A percentile compares a stretch with the other conserved stretches of the same genome.
Conservation (phyloP, 2,888 invertebrate genomes). For the Sarcophaga variegata region DNA sequence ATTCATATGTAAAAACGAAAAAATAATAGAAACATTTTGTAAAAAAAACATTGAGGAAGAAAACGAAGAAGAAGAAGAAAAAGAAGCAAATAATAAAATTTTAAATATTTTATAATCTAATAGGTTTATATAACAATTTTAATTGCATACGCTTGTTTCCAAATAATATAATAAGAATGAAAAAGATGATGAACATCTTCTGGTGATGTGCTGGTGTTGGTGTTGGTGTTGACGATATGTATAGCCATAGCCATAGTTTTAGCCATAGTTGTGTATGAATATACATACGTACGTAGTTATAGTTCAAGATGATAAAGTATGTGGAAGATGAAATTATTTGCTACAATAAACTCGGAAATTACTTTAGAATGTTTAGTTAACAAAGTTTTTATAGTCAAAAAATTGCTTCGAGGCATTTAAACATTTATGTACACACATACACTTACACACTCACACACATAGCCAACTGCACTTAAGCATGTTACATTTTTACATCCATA, state of each 20-base stretch:
- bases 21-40: not conserved
- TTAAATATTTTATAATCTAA: conserved; percentile 66
- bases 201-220: not conserved
- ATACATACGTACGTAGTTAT: not conserved
- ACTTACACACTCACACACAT: not conserved
- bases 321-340: conserved; percentile 72
- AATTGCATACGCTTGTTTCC: conserved; percentile 68
- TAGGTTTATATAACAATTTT: conserved; percentile 69
- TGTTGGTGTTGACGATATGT: not conserved
- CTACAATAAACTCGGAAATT: conserved; percentile 73
- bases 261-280: not conserved
- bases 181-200: conserved; percentile 38
- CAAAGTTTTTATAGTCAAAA: conserved; percentile 63
- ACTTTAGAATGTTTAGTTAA: conserved; percentile 69
- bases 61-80: conserved; percentile 42
- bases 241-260: not conserved
- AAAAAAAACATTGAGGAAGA: conserved; percentile 35
- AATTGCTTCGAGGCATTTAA: conserved; percentile 54
- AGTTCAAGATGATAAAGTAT: conserved; percentile 51
- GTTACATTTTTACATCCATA: not conserved
- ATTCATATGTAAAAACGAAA: too few species aligned
- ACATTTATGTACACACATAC: conserved; percentile 5
- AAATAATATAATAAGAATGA: conserved; percentile 12
- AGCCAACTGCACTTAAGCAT: not conserved
- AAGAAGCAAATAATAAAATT: conserved; percentile 46